phyloP scores from a whole-genome alignment of 1,140 invertebrate species.

The Orchesella cincta region DNA sequence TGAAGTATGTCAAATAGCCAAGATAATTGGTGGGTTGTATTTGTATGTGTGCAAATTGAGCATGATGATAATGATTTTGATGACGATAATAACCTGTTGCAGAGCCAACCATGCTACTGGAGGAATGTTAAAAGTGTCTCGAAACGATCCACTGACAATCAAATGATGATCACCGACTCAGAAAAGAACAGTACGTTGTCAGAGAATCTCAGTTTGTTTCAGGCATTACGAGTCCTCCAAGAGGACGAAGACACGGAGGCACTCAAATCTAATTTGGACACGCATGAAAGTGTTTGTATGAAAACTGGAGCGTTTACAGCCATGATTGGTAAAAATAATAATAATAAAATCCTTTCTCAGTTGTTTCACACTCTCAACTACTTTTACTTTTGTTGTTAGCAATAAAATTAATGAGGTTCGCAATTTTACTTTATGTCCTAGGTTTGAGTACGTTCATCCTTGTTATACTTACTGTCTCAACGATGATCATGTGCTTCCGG shows the following conservation, averaged over 20 bases:
- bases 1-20: slow-evolving; percentile 17
- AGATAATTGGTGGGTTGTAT: slow-evolving; percentile 3
- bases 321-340: slow-evolving; percentile 60
- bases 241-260: slow-evolving; percentile 70
- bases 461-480: slow-evolving; percentile 42
- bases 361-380: background rate
- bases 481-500: slow-evolving; percentile 50
- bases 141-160: slow-evolving; percentile 64
- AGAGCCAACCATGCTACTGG: slow-evolving; percentile 93
- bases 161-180: slow-evolving; percentile 39
- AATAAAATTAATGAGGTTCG: background rate
- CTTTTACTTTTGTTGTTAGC: background rate
- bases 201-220: slow-evolving; percentile 85
- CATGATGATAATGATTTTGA: background rate
- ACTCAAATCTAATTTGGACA: slow-evolving; percentile 55
- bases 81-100: slow-evolving; percentile 28
- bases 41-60: background rate
- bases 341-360: background rate
- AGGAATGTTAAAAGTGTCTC: slow-evolving; percentile 77
- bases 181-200: slow-evolving; percentile 62
- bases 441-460: slow-evolving; percentile 47
- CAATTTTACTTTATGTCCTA: slow-evolving; percentile 34
- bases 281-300: slow-evolving; percentile 65
- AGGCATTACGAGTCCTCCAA: slow-evolving; percentile 80
- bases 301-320: slow-evolving; percentile 74